Percentiles rank a stretch among this genome's conserved stretches.
Conservation (phyloP, 1,140 invertebrate species). For the Drosophila subpulchrella region DNA sequence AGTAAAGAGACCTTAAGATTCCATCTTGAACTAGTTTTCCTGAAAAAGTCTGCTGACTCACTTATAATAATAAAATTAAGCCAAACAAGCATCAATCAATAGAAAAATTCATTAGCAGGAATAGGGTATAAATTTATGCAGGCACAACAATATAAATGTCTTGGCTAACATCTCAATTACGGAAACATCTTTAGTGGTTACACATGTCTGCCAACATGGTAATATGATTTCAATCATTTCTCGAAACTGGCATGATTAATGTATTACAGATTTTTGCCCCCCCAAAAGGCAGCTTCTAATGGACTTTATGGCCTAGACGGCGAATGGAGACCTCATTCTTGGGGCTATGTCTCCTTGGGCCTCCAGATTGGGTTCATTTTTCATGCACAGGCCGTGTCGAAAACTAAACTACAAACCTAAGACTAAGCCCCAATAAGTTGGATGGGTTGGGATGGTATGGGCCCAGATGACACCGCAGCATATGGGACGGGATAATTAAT, state of each 20-base stretch:
- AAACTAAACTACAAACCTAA: constrained; percentile 58
- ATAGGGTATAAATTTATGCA: background rate
- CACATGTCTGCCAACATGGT: constrained; percentile 38
- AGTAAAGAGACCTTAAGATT: background rate
- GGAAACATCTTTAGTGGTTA: constrained; percentile 36
- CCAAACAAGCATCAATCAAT: constrained; percentile 11
- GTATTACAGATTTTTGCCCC: constrained; percentile 40
- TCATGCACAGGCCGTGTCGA: constrained; percentile 47
- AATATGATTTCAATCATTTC: constrained; percentile 72
- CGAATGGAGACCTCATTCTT: constrained; percentile 5
- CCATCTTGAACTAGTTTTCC: background rate
- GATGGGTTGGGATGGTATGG: background rate
- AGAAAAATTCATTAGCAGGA: constrained; percentile 22
- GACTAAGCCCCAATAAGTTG: constrained; percentile 67
- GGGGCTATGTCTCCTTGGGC: constrained; percentile 25
- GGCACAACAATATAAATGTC: constrained; percentile 13
- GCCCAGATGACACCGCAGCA: constrained; percentile 72
- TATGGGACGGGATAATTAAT: constrained; percentile 76
- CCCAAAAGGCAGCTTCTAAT: constrained; percentile 14
- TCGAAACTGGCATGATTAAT: constrained; percentile 75
- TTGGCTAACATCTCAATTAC: constrained; percentile 42
- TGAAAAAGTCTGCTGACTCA: background rate
- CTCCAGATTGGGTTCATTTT: constrained; percentile 57
- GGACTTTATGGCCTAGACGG: constrained; percentile 50
- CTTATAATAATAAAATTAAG: constrained; percentile 15